phyloP scores from a whole-genome alignment of 2,113 vertebrate species.

The Corvus hawaiiensis region DNA sequence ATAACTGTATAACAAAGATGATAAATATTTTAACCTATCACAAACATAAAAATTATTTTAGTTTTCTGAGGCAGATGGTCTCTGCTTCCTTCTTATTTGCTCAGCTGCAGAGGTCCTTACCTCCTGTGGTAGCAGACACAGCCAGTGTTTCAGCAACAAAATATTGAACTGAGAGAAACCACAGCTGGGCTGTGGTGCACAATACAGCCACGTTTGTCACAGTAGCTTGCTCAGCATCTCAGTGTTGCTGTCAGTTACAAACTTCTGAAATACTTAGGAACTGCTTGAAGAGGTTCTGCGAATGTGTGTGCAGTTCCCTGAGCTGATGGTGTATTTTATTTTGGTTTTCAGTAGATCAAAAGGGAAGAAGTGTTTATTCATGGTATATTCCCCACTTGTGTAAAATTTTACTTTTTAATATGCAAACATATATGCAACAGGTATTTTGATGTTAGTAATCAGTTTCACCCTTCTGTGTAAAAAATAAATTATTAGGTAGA shows the following conservation, averaged over 20 bases:
- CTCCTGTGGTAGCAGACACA: neutral
- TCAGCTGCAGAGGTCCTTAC: neutral
- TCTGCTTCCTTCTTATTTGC: neutral
- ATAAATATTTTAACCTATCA: neutral
- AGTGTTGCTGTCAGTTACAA: neutral
- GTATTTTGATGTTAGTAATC: neutral
- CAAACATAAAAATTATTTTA: neutral
- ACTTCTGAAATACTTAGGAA: neutral
- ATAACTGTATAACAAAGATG: neutral
- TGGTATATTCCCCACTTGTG: neutral
- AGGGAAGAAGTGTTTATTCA: neutral
- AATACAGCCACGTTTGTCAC: neutral
- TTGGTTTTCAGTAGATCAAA: neutral
- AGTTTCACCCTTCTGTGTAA: neutral
- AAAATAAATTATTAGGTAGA: neutral
- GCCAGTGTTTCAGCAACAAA: neutral
- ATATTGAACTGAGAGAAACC: rapidly evolving
- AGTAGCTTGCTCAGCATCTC: neutral
- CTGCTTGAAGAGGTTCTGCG: neutral
- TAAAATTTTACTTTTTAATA: neutral
- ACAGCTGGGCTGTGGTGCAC: neutral
- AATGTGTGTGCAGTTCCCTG: neutral
- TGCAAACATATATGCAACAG: neutral
- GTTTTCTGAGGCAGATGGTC: neutral
- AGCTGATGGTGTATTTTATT: neutral